Percentiles rank a stretch among this genome's conserved stretches.
These are phyloP conservation scores for Brachionus rotundiformis DNA, from an alignment of 1,140 invertebrate species.

Conservation along the genomic window DNA sequence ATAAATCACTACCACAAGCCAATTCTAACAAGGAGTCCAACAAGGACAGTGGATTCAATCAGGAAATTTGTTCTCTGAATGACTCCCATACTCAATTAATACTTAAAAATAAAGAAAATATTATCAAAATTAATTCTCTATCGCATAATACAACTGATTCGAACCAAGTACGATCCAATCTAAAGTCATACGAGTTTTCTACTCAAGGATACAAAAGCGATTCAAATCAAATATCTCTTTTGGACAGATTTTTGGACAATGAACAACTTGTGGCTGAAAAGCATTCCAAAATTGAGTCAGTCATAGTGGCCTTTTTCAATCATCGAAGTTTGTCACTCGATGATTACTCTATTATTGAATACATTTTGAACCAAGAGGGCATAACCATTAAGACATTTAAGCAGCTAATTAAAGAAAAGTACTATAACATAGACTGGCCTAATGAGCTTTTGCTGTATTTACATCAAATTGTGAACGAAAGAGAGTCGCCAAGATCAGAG, in stretches of 20 bases:
- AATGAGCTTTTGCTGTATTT: constrained; percentile 25
- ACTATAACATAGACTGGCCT: constrained; percentile 22
- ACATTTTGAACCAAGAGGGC: constrained; percentile 33
- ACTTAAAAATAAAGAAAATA: neutral
- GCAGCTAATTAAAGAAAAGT: constrained; percentile 38
- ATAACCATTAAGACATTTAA: constrained; percentile 34
- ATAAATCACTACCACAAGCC: neutral
- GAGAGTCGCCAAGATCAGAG: neutral
- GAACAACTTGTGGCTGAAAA: constrained; percentile 42
- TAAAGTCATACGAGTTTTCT: neutral
- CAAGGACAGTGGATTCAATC: constrained; percentile 34
- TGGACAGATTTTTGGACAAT: constrained; percentile 29
- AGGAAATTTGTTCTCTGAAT: neutral
- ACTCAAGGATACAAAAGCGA: constrained; percentile 10
- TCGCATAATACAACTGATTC: neutral
- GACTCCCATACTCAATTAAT: neutral
- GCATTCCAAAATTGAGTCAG: neutral
- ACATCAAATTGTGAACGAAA: constrained; percentile 38
- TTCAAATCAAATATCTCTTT: neutral
- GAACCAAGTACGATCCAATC: neutral
- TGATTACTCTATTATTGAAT: constrained; percentile 40
- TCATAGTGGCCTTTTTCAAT: constrained; percentile 12
- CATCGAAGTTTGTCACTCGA: neutral
- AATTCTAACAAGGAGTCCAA: constrained; percentile 29
- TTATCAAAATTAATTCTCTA: neutral